Conservation (phyloP, 1,140 invertebrate species). For the Papilio xuthus region DNA sequence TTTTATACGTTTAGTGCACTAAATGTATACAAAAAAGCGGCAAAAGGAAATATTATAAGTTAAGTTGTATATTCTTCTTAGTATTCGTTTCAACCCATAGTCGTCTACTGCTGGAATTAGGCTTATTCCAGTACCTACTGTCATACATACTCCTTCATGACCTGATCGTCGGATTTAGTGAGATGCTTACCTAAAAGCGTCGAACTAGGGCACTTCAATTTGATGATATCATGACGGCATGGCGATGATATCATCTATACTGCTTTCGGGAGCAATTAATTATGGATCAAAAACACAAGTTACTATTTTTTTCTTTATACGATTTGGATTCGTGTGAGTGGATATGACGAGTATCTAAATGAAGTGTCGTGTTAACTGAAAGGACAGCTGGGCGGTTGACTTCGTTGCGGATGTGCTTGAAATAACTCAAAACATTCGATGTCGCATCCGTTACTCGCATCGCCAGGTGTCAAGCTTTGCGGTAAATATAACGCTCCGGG, state of each 20-base stretch:
- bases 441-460: constrained; percentile 31
- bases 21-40: neutral
- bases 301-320: constrained; percentile 59
- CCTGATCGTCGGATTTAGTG: no score
- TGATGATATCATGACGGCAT: neutral
- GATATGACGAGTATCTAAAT: constrained; percentile 44
- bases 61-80: no score
- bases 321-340: constrained; percentile 61
- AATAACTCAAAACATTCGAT: constrained; percentile 55
- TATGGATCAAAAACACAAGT: neutral
- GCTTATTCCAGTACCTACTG: no score
- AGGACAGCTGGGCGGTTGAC: constrained; percentile 62
- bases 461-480: constrained; percentile 35
- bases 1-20: neutral
- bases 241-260: neutral
- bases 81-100: no score
- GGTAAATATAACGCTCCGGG: constrained; percentile 28
- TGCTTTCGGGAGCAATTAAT: neutral
- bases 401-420: constrained; percentile 62
- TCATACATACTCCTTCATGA: neutral
- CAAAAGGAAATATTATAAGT: neutral
- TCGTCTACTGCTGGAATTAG: no score
- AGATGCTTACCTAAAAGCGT: no score
- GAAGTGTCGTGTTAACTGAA: constrained; percentile 62
- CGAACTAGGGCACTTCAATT: no score